phyloP scores from a whole-genome alignment of 2,113 vertebrate species.

The Saccopteryx leptura region DNA sequence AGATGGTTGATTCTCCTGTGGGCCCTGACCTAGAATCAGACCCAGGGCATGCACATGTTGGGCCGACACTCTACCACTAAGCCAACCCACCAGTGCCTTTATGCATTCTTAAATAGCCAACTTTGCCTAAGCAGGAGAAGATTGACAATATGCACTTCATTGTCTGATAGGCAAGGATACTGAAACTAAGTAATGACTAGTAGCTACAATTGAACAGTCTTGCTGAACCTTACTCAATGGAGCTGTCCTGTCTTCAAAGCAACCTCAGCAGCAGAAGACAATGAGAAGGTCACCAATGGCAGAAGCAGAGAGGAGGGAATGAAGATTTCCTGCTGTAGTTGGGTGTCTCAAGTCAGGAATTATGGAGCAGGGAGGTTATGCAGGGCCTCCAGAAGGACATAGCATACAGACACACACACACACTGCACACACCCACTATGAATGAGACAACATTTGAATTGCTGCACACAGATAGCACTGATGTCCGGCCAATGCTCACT shows the following conservation, averaged over 20 bases:
- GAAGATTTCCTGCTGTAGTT: neutral
- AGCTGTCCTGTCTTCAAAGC: neutral
- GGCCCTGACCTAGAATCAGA: too few species aligned
- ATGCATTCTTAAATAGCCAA: neutral
- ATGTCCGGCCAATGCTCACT: neutral
- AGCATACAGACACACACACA: neutral
- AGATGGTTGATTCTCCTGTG: too few species aligned
- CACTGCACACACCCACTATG: accelerated
- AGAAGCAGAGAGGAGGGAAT: neutral
- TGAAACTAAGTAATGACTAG: neutral
- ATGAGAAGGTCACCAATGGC: neutral
- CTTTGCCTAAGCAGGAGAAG: neutral
- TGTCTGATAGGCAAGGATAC: neutral
- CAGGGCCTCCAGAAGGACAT: neutral
- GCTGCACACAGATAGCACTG: neutral
- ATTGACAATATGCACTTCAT: neutral
- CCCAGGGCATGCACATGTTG: too few species aligned
- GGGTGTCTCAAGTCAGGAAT: neutral
- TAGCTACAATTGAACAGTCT: neutral
- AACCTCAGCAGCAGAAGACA: neutral
- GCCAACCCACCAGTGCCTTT: too few species aligned
- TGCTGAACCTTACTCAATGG: neutral
- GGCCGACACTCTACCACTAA: too few species aligned
- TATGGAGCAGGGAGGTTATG: neutral
- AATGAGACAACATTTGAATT: neutral